A percentile compares a stretch with the other conserved stretches of the same genome.
Evolutionary conservation across 2,797 vertebrate species (phyloP).

Genomic region (Tamandua tetradactyla): DNA sequence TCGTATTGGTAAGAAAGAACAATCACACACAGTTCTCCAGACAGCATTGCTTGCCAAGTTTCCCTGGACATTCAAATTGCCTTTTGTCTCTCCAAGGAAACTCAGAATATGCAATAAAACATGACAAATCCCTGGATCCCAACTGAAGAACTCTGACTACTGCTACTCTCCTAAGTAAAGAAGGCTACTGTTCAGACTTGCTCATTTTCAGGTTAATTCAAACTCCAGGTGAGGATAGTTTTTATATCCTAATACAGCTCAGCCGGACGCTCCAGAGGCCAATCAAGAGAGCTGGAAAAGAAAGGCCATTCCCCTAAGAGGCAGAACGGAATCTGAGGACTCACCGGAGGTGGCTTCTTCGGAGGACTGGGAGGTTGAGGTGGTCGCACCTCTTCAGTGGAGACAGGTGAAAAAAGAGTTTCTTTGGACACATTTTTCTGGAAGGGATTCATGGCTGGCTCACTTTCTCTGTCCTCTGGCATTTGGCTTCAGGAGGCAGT

Average conservation of each 20-base stretch:
- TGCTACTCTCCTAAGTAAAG: conserved; percentile 24
- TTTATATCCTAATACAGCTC: conserved; percentile 23
- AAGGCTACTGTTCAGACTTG: conserved; percentile 23
- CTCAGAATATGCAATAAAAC: conserved; percentile 60
- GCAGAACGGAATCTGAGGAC: conserved; percentile 73
- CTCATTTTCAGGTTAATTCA: conserved; percentile 61
- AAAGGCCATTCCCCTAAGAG: conserved; percentile 1
- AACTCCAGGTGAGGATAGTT: conserved; percentile 36
- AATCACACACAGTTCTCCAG: conserved; percentile 76
- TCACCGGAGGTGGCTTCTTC: conserved; percentile 84
- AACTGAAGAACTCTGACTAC: neutral
- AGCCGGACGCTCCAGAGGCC: conserved; percentile 22
- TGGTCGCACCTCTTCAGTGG: conserved; percentile 83
- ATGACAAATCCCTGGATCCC: conserved; percentile 26
- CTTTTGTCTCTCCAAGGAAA: conserved; percentile 44
- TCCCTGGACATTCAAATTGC: conserved; percentile 69
- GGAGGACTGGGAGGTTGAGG: conserved; percentile 69
- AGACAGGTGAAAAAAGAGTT: conserved; percentile 85
- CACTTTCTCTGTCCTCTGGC: conserved; percentile 83
- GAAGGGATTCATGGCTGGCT: conserved; percentile 85
- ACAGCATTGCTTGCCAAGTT: conserved; percentile 70
- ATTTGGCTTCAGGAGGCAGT: conserved; percentile 85
- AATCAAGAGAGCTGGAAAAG: conserved; percentile 5
- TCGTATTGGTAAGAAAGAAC: conserved; percentile 69
- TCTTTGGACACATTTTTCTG: conserved; percentile 85